A percentile compares a stretch with the other conserved stretches of the same genome.
Evolutionary conservation across 2,113 vertebrate species (phyloP).

Genomic region (Trachemys scripta): DNA sequence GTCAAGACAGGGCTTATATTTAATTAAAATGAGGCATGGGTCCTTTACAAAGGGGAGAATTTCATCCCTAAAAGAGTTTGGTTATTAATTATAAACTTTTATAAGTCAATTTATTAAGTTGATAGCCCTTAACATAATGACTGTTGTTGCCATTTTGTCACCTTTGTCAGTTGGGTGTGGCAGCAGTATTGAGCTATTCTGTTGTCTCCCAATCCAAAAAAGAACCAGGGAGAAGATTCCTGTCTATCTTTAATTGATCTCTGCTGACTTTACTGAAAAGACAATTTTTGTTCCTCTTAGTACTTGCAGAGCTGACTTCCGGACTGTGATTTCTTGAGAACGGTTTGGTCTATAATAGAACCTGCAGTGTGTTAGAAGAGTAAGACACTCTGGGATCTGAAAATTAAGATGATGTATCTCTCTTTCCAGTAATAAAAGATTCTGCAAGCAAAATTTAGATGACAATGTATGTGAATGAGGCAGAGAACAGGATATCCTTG

Average conservation of each 20-base stretch:
- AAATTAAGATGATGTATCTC: slow-evolving; percentile 4
- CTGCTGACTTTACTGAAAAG: slow-evolving; percentile 36
- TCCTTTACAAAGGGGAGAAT: neutral
- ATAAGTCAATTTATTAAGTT: slow-evolving; percentile 57
- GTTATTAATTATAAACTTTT: slow-evolving; percentile 71
- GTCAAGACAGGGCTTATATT: neutral
- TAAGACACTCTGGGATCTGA: neutral
- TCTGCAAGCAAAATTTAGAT: slow-evolving; percentile 37
- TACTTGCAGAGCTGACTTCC: neutral
- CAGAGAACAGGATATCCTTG: neutral
- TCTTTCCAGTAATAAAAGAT: neutral
- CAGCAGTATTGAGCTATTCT: slow-evolving; percentile 23
- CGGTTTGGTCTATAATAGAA: neutral
- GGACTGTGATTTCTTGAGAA: neutral
- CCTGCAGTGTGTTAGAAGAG: neutral
- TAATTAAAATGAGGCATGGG: neutral
- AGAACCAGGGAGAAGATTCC: neutral
- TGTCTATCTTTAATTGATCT: neutral
- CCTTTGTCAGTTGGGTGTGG: neutral
- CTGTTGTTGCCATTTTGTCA: slow-evolving; percentile 12
- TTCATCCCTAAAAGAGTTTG: slow-evolving; percentile 37
- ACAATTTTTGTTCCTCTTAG: slow-evolving; percentile 38
- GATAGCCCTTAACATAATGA: slow-evolving; percentile 8
- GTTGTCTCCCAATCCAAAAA: neutral
- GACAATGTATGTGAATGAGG: neutral